These are phyloP conservation scores for Bellardia bayeri DNA, from an alignment of 2,888 invertebrate genomes.

Conservation along the genomic window DNA sequence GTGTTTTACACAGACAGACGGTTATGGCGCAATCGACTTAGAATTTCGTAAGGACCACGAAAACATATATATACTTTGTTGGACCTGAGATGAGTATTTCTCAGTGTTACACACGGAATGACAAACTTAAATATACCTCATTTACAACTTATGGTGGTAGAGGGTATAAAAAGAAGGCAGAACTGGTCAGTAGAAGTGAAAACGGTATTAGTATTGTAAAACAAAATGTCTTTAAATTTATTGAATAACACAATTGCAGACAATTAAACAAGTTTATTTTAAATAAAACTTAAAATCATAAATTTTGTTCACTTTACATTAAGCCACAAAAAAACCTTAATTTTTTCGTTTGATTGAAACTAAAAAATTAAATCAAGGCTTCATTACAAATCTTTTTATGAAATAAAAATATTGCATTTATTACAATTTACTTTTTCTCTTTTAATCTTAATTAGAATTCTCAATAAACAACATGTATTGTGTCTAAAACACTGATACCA, in stretches of 20 bases:
- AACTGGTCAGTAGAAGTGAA: too few relatives aligned
- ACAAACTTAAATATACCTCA: too few relatives aligned
- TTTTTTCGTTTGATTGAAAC: neutral
- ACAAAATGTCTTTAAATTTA: neutral
- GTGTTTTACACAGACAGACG: too few relatives aligned
- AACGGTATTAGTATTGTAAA: too few relatives aligned
- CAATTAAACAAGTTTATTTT: constrained; percentile 31
- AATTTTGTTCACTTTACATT: constrained; percentile 9
- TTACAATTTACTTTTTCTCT: constrained; percentile 9
- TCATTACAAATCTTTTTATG: constrained; percentile 9
- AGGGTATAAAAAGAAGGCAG: too few relatives aligned
- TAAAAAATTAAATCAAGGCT: constrained; percentile 32
- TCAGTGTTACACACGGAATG: too few relatives aligned
- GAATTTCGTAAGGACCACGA: too few relatives aligned
- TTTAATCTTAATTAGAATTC: constrained; percentile 57
- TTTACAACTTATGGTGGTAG: too few relatives aligned
- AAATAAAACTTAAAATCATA: neutral
- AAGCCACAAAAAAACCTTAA: constrained; percentile 31
- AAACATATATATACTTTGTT: too few relatives aligned
- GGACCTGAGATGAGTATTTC: too few relatives aligned
- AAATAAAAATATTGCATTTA: constrained; percentile 2
- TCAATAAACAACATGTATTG: constrained; percentile 47
- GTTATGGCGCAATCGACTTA: too few relatives aligned
- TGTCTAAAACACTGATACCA: constrained; percentile 48
- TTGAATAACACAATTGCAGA: constrained; percentile 21